phyloP scores from a whole-genome alignment of 1,140 invertebrate species.

The Acarapis woodi region DNA sequence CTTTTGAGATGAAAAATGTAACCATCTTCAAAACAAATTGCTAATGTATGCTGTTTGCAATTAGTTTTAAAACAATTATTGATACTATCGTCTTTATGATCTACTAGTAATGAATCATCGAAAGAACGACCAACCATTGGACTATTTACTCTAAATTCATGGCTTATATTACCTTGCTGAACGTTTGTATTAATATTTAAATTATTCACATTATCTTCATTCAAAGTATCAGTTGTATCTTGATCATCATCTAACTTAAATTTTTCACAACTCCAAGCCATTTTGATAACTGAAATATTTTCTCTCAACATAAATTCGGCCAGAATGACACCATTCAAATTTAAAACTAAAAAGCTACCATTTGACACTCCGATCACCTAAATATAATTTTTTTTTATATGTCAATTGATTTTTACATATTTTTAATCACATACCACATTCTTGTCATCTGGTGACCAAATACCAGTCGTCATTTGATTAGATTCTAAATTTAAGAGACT shows the following conservation, averaged over 20 bases:
- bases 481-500: slow-evolving; percentile 69
- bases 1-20: slow-evolving; percentile 56
- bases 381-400: too few species aligned
- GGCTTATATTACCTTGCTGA: not conserved
- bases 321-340: slow-evolving; percentile 76
- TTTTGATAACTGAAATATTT: slow-evolving; percentile 39
- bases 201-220: not conserved
- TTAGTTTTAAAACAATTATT: slow-evolving; percentile 1
- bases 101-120: slow-evolving; percentile 7
- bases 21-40: slow-evolving; percentile 60
- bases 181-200: not conserved
- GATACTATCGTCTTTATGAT: slow-evolving; percentile 5
- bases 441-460: slow-evolving; percentile 90
- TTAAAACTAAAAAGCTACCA: slow-evolving; percentile 73
- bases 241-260: slow-evolving; percentile 92
- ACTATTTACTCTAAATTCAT: not conserved
- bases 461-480: slow-evolving; percentile 70
- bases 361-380: slow-evolving; percentile 76
- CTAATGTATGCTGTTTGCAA: slow-evolving; percentile 31
- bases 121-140: not conserved
- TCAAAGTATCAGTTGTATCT: slow-evolving; percentile 20
- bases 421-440: slow-evolving; percentile 91
- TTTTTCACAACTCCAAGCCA: slow-evolving; percentile 89
- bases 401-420: too few species aligned
- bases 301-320: slow-evolving; percentile 57